These are phyloP conservation scores for Eublepharis macularius DNA, from an alignment of 2,113 vertebrate genomes.

Conservation along the genomic window DNA sequence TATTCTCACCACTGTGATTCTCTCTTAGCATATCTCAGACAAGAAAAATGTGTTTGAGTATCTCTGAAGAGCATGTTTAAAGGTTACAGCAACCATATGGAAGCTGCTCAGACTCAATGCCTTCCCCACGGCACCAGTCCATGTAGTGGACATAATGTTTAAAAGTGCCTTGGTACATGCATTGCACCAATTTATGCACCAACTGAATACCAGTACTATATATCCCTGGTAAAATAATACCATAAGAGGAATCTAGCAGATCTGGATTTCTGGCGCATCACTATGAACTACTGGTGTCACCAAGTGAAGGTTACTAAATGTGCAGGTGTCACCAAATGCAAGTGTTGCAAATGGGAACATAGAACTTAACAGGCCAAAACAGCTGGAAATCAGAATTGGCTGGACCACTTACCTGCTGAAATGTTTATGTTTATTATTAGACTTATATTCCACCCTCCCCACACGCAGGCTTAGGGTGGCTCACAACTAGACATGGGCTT, in stretches of 20 bases:
- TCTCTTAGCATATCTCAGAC: neutral
- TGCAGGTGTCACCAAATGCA: neutral
- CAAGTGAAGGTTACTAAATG: neutral
- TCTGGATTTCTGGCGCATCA: neutral
- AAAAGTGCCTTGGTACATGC: neutral
- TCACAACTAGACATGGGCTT: too few relatives aligned
- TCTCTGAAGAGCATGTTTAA: neutral
- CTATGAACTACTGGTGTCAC: neutral
- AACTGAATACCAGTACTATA: neutral
- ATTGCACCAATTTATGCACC: neutral
- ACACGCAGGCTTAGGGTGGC: too few relatives aligned
- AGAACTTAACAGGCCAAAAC: neutral
- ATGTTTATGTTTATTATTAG: too few relatives aligned
- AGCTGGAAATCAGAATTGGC: neutral
- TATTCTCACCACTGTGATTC: neutral
- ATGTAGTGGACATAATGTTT: neutral
- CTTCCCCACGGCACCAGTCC: neutral
- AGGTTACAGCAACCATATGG: neutral
- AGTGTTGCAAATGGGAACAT: neutral
- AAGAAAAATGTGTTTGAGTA: neutral
- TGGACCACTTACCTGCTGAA: too few relatives aligned
- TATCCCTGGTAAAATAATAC: neutral
- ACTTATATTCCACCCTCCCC: too few relatives aligned
- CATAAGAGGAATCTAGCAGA: neutral
- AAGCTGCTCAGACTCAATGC: neutral